Percentiles rank a stretch among this genome's conserved stretches.
Evolutionary conservation across 2,888 invertebrate species (phyloP).

Genomic region (Mythimna pallens): DNA sequence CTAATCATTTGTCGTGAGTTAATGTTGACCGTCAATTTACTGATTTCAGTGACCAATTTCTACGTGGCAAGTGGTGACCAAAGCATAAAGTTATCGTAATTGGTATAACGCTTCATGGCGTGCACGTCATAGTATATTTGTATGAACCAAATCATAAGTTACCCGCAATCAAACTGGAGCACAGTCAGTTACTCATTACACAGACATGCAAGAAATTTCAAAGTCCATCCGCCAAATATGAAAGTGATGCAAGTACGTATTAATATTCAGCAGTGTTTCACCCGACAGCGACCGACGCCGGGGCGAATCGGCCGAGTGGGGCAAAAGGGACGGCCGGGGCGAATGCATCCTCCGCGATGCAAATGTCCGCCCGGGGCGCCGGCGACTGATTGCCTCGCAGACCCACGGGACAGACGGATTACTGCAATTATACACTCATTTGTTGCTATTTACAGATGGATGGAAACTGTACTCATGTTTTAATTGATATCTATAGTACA

Average conservation of each 20-base stretch:
- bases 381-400: conserved; percentile 60
- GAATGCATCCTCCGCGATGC: conserved; percentile 49
- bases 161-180: conserved; percentile 5
- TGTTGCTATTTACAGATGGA: conserved; percentile 63
- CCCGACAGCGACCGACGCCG: conserved; percentile 3
- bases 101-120: background rate
- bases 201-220: conserved; percentile 49
- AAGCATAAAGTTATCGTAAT: background rate
- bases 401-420: conserved; percentile 61
- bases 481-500: conserved; percentile 57
- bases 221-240: conserved; percentile 59
- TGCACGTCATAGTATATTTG: background rate
- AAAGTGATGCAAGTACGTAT: conserved; percentile 61
- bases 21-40: background rate
- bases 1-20: too few species aligned
- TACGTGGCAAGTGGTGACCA: background rate
- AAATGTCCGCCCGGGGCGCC: conserved; percentile 63
- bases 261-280: conserved; percentile 61
- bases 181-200: conserved; percentile 20
- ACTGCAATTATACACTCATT: conserved; percentile 65
- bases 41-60: background rate
- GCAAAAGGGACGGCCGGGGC: background rate
- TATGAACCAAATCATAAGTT: background rate
- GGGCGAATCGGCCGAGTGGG: background rate
- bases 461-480: conserved; percentile 52